These are phyloP conservation scores for Mamestra brassicae DNA, from an alignment of 2,888 invertebrate genomes.

Conservation along the genomic window DNA sequence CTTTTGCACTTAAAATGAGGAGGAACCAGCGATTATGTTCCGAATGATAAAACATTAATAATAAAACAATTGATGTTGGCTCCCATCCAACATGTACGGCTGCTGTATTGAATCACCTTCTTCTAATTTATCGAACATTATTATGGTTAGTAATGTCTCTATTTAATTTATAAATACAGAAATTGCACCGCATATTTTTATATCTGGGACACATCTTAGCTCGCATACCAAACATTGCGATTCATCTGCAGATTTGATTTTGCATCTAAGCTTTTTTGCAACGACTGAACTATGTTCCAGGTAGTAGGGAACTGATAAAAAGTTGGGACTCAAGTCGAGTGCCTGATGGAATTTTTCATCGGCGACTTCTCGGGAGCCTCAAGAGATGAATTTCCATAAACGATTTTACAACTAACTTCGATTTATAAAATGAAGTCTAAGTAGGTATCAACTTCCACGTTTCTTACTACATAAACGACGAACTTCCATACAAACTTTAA, in stretches of 20 bases:
- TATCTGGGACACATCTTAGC: background rate
- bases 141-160: constrained; percentile 9
- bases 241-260: constrained; percentile 14
- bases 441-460: background rate
- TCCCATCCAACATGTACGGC: constrained; percentile 27
- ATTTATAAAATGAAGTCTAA: background rate
- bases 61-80: constrained; percentile 36
- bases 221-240: constrained; percentile 3
- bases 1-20: background rate
- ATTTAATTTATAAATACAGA: constrained; percentile 23
- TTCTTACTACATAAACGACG: background rate
- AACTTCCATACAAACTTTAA: background rate
- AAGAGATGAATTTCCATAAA: background rate
- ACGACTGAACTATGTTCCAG: background rate
- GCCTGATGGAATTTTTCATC: background rate
- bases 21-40: background rate
- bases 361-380: background rate
- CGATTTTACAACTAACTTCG: background rate
- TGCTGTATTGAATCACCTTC: constrained; percentile 15
- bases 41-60: constrained; percentile 17
- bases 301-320: background rate
- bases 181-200: constrained; percentile 16
- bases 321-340: background rate
- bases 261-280: background rate
- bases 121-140: constrained; percentile 31